Conservation (phyloP, 2,888 invertebrate genomes). For the Mesopsocus fuscifrons region DNA sequence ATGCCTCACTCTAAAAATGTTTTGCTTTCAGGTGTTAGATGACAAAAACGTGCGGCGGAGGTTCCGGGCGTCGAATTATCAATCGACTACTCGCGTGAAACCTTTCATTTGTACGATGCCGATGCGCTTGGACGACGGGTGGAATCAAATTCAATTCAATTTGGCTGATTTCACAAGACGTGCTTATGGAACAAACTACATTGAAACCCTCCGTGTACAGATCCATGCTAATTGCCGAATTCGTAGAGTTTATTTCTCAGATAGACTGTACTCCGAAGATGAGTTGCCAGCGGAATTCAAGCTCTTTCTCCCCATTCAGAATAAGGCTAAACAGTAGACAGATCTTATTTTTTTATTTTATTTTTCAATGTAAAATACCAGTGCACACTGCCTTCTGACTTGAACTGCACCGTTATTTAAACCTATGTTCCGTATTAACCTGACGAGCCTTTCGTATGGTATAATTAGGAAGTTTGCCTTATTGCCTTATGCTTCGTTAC, state of each 20-base stretch:
- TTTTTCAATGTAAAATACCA: too few species aligned
- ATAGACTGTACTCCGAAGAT: conserved; percentile 82
- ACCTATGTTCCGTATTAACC: too few species aligned
- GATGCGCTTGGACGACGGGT: conserved; percentile 82
- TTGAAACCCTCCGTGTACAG: conserved; percentile 47
- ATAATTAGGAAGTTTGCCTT: too few species aligned
- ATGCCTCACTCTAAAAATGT: too few species aligned
- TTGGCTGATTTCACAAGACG: conserved; percentile 68
- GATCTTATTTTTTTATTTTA: background rate
- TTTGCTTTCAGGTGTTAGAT: conserved; percentile 71
- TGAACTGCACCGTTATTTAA: too few species aligned
- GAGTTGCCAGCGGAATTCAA: conserved; percentile 92
- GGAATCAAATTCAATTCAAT: conserved; percentile 93
- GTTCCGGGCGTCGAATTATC: conserved; percentile 58
- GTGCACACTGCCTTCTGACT: too few species aligned
- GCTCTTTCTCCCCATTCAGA: conserved; percentile 77
- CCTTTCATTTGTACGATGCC: conserved; percentile 98
- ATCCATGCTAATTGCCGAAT: conserved; percentile 93
- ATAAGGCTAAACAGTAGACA: conserved; percentile 12
- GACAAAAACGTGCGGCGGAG: conserved; percentile 80
- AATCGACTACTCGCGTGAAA: conserved; percentile 81
- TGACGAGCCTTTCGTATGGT: too few species aligned
- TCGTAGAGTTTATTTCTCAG: conserved; percentile 69
- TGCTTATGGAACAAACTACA: conserved; percentile 76
- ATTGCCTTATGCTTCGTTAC: too few species aligned